These are phyloP conservation scores for Euleptes europaea DNA, from an alignment of 2,113 vertebrate species.

Conservation along the genomic window DNA sequence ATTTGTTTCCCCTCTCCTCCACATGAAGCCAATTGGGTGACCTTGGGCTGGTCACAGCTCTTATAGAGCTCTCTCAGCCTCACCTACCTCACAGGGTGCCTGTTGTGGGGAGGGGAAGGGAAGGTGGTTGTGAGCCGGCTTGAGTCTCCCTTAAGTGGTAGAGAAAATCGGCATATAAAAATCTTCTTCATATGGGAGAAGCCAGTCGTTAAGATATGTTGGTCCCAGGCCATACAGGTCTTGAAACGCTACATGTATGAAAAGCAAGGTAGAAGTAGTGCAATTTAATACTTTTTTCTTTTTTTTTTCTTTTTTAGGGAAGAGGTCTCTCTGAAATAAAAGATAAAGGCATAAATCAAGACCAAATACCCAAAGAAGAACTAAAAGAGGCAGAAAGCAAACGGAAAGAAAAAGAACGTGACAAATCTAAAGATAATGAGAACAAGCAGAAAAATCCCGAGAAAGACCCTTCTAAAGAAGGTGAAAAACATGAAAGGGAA, in stretches of 20 bases:
- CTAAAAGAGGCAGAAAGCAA: slow-evolving; percentile 76
- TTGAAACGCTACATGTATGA: not conserved
- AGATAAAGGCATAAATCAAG: slow-evolving; percentile 78
- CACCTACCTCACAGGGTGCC: too few species aligned
- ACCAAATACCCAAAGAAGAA: slow-evolving; percentile 77
- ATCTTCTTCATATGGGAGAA: too few species aligned
- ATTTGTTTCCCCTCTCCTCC: too few species aligned
- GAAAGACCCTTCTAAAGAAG: slow-evolving; percentile 49
- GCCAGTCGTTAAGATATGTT: too few species aligned
- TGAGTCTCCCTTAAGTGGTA: too few species aligned
- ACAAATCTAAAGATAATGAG: slow-evolving; percentile 58
- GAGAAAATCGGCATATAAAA: too few species aligned
- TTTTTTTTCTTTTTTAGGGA: slow-evolving; percentile 69
- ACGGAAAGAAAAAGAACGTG: slow-evolving; percentile 69
- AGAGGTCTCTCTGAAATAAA: slow-evolving; percentile 74
- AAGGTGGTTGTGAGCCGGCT: too few species aligned
- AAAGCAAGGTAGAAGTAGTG: not conserved
- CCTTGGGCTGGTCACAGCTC: too few species aligned
- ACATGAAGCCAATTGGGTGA: too few species aligned
- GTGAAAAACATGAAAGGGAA: slow-evolving; percentile 67
- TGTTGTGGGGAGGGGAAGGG: too few species aligned
- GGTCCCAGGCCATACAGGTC: too few species aligned
- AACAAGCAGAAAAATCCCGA: slow-evolving; percentile 49
- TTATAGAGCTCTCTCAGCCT: too few species aligned
- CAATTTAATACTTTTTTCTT: not conserved